A percentile compares a stretch with the other conserved stretches of the same genome.
Conservation (phyloP, 2,113 vertebrate species). For the Psilopogon haemacephalus region DNA sequence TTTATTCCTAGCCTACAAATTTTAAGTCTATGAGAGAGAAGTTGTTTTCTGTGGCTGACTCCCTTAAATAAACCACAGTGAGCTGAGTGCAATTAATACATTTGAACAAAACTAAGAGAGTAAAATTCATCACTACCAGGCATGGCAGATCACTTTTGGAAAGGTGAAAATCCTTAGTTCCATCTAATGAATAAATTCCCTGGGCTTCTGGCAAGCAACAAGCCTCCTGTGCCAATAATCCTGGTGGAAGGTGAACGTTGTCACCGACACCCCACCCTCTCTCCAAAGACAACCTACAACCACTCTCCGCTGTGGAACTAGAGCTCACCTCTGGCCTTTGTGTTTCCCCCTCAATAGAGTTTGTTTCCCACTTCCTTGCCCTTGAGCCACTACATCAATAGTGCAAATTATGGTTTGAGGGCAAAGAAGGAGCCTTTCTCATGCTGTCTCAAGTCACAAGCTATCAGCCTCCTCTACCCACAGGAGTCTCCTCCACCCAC, state of each 20-base stretch:
- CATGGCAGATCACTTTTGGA: background rate
- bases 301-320: background rate
- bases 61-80: background rate
- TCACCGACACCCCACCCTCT: background rate
- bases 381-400: background rate
- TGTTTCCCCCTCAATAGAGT: background rate
- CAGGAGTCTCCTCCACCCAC: background rate
- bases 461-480: background rate
- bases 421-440: background rate
- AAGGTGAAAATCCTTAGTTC: background rate
- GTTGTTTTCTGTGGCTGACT: background rate
- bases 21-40: background rate
- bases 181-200: background rate
- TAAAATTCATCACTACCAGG: background rate
- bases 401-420: background rate
- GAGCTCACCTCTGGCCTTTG: background rate
- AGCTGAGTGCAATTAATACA: background rate
- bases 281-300: accelerated
- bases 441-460: background rate
- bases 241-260: background rate
- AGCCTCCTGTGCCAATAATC: background rate
- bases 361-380: background rate
- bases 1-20: background rate
- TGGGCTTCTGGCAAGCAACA: background rate
- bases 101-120: background rate